Conservation (phyloP, 2,113 vertebrate genomes). For the Gnathonemus longibarbis region DNA sequence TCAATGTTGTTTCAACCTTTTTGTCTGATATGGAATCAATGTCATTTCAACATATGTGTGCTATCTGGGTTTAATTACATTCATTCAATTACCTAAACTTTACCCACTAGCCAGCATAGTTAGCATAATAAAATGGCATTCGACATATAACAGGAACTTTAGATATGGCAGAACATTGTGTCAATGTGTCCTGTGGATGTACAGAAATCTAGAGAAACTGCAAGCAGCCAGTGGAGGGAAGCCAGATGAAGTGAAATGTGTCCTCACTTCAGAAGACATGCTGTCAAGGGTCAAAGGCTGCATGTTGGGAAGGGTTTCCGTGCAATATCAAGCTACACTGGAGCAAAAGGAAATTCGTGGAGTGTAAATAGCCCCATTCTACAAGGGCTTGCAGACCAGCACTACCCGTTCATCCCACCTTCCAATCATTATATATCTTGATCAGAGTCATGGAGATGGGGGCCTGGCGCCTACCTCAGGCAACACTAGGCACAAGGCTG, state of each 20-base stretch:
- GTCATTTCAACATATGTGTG: too few relatives aligned
- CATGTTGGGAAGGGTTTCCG: not conserved
- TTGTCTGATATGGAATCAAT: too few relatives aligned
- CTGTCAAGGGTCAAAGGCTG: not conserved
- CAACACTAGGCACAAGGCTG: not conserved
- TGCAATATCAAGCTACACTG: not conserved
- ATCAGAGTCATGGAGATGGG: not conserved
- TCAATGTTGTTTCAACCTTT: too few relatives aligned
- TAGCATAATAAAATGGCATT: not conserved
- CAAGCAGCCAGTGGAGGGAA: not conserved
- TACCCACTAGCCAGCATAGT: not conserved
- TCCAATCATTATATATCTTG: not conserved
- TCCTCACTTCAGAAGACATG: not conserved
- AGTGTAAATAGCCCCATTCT: not conserved
- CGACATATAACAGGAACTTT: not conserved
- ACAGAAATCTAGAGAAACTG: not conserved
- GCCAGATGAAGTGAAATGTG: not conserved
- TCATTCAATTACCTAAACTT: not conserved
- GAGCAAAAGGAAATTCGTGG: not conserved
- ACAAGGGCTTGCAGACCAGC: not conserved
- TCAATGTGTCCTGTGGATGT: not conserved
- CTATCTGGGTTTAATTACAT: not conserved
- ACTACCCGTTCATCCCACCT: not conserved
- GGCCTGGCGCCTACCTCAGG: not conserved
- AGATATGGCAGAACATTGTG: not conserved